Evolutionary conservation across 2,888 invertebrate genomes (phyloP), one percentile per base, ranked within the genome.

Genomic region (Beris morrisii): DNA sequence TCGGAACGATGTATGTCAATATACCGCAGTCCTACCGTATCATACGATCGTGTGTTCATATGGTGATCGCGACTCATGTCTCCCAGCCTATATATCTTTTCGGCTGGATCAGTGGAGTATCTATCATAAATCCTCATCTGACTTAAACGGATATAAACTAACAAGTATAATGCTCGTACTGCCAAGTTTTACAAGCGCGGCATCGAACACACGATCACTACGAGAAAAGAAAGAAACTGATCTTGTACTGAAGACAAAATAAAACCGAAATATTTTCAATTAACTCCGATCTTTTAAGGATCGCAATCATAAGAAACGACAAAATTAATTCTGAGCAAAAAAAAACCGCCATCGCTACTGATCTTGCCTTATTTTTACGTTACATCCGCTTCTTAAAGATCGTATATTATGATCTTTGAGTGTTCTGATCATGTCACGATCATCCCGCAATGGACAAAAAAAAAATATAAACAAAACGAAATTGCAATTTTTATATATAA

Each of bases 1-100:
- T 72, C 72, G 71, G 69, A 72, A 72, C 71, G 69, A 69, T 66
- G 64, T 64, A 64, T 66, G 64, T 66, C 64, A 54, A 69, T 69
- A 66, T 48, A 63, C 38, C 13, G 46, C 15, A 12, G n/a, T 7
- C 15, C 15, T 11, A 53, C 22, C 5, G 22, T 22, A 22, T 22
- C 3, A 22, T 22, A 22, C 1, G 22, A 22, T 22, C 22, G 7
- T 38, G 9, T 38, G 38, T 38, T 5, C 38, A 38, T 38, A 38
- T 38, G n/a, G 38, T 38, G 38, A 38, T 38, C 38, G 38, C 38
- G 38, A 22, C 22, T 22, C 38, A 38, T 7, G 38, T 9, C 38
- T 9, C 38, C 5, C 38, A 7, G 38, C 5, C 38, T 38, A 38
- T 38, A 38, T 38, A 38, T 38, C 38, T 38, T 38, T 61, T 50